These are phyloP conservation scores for Lithophane ornitopus DNA, from an alignment of 2,888 invertebrate species.

Conservation along the genomic window DNA sequence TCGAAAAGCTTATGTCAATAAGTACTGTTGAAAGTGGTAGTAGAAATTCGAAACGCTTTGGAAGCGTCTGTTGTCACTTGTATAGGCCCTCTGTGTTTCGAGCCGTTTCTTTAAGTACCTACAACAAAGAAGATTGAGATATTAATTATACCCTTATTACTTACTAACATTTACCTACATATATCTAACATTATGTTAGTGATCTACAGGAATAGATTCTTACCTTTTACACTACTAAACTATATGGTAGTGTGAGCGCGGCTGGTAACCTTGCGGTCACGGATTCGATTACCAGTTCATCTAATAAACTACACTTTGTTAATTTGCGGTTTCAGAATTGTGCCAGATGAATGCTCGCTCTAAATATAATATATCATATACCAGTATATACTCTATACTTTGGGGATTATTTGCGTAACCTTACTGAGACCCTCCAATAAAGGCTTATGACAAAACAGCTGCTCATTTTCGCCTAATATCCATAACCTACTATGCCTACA, in stretches of 20 bases:
- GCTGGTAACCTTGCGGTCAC: slow-evolving; percentile 24
- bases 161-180: not conserved
- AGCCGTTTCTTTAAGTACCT: not conserved
- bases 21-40: no score
- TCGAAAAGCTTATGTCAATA: no score
- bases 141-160: not conserved
- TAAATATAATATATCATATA: not conserved
- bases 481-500: not conserved
- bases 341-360: not conserved
- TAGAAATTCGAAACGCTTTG: no score
- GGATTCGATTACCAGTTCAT: slow-evolving; percentile 17
- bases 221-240: no score
- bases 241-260: slow-evolving; percentile 1
- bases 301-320: not conserved
- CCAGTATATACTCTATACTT: no score
- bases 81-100: not conserved
- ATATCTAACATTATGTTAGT: not conserved
- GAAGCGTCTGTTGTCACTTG: no score
- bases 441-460: not conserved
- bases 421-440: not conserved
- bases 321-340: slow-evolving; percentile 6
- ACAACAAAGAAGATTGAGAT: not conserved
- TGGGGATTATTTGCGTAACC: not conserved
- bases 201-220: not conserved
- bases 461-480: not conserved